Conservation (phyloP, 2,113 vertebrate species). For the Cairina moschata region DNA sequence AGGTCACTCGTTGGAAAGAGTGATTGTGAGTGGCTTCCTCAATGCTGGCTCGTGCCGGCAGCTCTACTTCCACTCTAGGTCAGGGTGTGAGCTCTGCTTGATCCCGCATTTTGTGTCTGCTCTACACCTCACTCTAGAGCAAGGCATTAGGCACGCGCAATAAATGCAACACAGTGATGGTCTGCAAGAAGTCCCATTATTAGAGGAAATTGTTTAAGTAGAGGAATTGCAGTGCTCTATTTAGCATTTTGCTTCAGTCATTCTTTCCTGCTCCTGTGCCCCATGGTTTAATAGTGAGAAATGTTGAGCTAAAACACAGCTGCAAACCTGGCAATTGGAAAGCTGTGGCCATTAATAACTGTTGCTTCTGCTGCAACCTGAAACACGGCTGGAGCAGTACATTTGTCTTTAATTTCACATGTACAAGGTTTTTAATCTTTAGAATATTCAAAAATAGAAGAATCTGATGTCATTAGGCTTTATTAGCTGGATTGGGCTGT, state of each 20-base stretch:
- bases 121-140: rapidly evolving
- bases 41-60: background rate
- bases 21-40: background rate
- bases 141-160: background rate
- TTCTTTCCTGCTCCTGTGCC: background rate
- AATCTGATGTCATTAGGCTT: background rate
- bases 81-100: background rate
- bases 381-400: background rate
- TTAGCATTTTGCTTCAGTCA: background rate
- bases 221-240: background rate
- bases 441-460: background rate
- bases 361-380: background rate
- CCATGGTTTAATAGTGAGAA: background rate
- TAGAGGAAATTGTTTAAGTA: background rate
- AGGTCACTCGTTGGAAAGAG: background rate
- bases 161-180: background rate
- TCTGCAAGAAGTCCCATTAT: background rate
- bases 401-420: background rate
- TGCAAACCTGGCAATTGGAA: background rate
- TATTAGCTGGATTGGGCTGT: background rate
- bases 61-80: background rate
- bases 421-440: background rate
- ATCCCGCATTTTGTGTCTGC: background rate
- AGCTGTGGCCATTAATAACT: background rate
- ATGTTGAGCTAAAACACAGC: background rate